Evolutionary conservation across 2,888 invertebrate species (phyloP).

Genomic region (Pachymerium ferrugineum): DNA sequence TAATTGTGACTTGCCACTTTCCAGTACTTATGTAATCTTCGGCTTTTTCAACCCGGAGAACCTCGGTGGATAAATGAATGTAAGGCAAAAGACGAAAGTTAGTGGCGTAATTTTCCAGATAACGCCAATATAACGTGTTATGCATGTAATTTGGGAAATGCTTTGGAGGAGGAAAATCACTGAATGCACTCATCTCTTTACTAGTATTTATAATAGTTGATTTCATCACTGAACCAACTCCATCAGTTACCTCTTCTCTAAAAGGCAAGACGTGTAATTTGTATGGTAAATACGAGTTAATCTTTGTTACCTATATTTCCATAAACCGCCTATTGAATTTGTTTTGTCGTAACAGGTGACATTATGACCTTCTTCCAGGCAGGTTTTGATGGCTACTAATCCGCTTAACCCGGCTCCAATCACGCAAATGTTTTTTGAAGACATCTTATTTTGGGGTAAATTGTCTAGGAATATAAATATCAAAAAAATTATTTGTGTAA

Average conservation of each 20-base stretch:
- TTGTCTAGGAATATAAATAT: background rate
- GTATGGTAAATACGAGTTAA: background rate
- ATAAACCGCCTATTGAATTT: constrained; percentile 45
- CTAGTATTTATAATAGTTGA: constrained; percentile 11
- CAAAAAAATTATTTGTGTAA: background rate
- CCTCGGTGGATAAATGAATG: constrained; percentile 40
- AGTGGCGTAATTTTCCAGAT: constrained; percentile 44
- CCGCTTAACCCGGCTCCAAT: constrained; percentile 49
- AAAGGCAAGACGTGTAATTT: background rate
- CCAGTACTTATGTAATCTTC: background rate
- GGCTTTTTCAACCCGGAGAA: background rate
- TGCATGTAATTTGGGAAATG: constrained; percentile 49
- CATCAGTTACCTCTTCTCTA: constrained; percentile 33
- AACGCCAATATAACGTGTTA: constrained; percentile 45
- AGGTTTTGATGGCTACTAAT: constrained; percentile 45
- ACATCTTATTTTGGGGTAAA: background rate
- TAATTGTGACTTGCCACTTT: background rate
- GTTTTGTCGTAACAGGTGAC: constrained; percentile 46
- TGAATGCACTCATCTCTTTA: constrained; percentile 47
- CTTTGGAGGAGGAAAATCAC: constrained; percentile 47
- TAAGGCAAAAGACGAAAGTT: constrained; percentile 42
- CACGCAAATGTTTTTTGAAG: constrained; percentile 36
- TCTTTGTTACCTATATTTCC: constrained; percentile 39
- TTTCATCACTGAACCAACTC: constrained; percentile 20
- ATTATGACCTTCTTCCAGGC: constrained; percentile 44